A percentile compares a stretch with the other conserved stretches of the same genome.
Conservation (phyloP, 2,113 vertebrate genomes). For the Gnathonemus longibarbis region DNA sequence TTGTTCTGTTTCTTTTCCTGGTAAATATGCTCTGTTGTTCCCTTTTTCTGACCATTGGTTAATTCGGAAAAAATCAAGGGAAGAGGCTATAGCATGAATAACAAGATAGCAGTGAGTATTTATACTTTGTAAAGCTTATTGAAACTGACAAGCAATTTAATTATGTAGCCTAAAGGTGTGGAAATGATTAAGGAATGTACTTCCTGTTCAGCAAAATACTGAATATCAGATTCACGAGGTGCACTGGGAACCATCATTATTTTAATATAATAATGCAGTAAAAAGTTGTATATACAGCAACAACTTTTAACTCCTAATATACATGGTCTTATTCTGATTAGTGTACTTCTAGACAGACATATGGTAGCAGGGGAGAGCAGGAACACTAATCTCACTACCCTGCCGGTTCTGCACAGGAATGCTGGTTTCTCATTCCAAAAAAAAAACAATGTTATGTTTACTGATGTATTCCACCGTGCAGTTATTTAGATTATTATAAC, state of each 20-base stretch:
- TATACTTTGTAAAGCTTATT: constrained; percentile 22
- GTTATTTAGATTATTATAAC: constrained; percentile 62
- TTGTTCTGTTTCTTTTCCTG: not conserved
- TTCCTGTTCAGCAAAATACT: constrained; percentile 20
- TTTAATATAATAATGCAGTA: not conserved
- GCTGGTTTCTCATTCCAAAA: constrained; percentile 58
- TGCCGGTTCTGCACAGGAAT: constrained; percentile 48
- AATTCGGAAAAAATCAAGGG: constrained; percentile 3
- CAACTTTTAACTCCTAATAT: not conserved
- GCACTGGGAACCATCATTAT: not conserved
- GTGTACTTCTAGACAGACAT: constrained; percentile 3
- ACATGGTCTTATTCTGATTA: not conserved
- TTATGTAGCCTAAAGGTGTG: constrained; percentile 20
- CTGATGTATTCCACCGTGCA: constrained; percentile 55
- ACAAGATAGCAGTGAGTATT: constrained; percentile 19
- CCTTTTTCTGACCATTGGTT: not conserved
- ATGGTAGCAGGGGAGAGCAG: constrained; percentile 21
- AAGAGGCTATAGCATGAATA: constrained; percentile 4
- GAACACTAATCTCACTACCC: constrained; percentile 57
- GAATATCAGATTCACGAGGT: constrained; percentile 11
- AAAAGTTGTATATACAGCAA: not conserved
- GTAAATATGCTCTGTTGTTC: not conserved
- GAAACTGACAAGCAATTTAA: constrained; percentile 24
- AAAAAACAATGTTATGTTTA: constrained; percentile 47
- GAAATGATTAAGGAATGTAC: constrained; percentile 21